These are phyloP conservation scores for Pollicipes pollicipes DNA, from an alignment of 1,140 invertebrate species.

Conservation along the genomic window DNA sequence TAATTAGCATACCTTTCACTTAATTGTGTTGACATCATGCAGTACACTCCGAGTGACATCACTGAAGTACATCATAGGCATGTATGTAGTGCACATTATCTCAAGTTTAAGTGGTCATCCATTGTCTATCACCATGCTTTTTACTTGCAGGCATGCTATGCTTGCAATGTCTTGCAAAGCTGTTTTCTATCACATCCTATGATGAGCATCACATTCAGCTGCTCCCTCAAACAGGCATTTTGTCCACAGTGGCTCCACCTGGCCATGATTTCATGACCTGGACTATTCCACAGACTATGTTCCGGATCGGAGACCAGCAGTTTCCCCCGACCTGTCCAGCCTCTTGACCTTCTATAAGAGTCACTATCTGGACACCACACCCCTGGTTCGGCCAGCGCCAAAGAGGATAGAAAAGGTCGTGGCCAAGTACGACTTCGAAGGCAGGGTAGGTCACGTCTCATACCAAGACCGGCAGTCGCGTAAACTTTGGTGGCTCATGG, in stretches of 20 bases:
- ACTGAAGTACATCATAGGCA: no score
- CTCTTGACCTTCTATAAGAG: conserved; percentile 84
- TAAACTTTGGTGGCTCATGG: no score
- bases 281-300: conserved; percentile 36
- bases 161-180: no score
- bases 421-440: conserved; percentile 82
- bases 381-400: conserved; percentile 64
- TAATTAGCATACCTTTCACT: no score
- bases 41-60: no score
- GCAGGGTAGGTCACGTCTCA: conserved; percentile 35
- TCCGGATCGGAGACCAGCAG: conserved; percentile 84
- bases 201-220: no score
- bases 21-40: no score
- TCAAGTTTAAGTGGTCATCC: no score
- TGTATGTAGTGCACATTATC: no score
- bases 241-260: background rate
- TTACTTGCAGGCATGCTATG: background rate
- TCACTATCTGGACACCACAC: conserved; percentile 90
- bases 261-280: no score
- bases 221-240: no score
- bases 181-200: no score
- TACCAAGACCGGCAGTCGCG: background rate
- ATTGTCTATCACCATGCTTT: background rate
- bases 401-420: conserved; percentile 64
- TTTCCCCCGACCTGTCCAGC: conserved; percentile 80